Percentiles rank a stretch among this genome's conserved stretches.
phyloP scores from a whole-genome alignment of 1,140 invertebrate species.

The Nasonia vitripennis region DNA sequence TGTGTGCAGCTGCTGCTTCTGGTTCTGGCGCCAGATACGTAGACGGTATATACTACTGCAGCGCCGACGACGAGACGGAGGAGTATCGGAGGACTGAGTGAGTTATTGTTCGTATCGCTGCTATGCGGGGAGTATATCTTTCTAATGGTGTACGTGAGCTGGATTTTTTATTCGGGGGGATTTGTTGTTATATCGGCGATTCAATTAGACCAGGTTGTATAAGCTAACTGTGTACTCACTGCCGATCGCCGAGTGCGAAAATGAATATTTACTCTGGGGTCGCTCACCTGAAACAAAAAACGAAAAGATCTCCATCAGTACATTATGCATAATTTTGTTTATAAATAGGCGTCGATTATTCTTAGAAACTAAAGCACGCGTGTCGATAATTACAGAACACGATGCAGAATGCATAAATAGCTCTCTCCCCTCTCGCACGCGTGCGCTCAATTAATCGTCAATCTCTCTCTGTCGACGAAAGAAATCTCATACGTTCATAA shows the following conservation, averaged over 20 bases:
- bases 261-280: background rate
- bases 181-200: background rate
- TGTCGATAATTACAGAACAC: background rate
- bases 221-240: background rate
- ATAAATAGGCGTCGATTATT: no score
- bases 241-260: background rate
- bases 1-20: background rate
- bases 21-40: constrained; percentile 2
- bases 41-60: background rate
- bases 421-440: background rate
- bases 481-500: constrained; percentile 8
- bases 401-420: constrained; percentile 8
- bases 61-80: background rate
- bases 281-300: constrained; percentile 25
- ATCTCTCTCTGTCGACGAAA: no score
- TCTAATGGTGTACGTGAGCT: background rate
- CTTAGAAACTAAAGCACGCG: no score
- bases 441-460: constrained; percentile 33
- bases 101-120: constrained; percentile 1
- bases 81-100: background rate
- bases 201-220: background rate
- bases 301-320: background rate
- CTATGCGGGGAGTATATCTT: background rate
- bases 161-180: background rate
- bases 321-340: no score